A percentile compares a stretch with the other conserved stretches of the same genome.
Evolutionary conservation across 2,888 invertebrate species (phyloP).

Genomic region (Cinara cedri): DNA sequence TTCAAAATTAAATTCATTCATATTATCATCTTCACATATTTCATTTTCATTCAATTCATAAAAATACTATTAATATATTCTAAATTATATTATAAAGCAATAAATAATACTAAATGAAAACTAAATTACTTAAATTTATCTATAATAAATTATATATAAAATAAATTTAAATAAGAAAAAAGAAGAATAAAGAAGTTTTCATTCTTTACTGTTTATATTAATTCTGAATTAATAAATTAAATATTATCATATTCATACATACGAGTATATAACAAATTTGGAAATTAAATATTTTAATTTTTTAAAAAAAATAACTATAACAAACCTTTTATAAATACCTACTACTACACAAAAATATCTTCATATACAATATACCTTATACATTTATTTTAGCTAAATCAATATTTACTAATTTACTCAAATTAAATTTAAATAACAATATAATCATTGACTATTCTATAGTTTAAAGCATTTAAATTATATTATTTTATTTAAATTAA

Average conservation of each 20-base stretch:
- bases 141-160: too few species aligned
- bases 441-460: conserved; percentile 4
- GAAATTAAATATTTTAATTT: too few species aligned
- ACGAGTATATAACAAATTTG: too few species aligned
- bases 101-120: not conserved
- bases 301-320: not conserved
- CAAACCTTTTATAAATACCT: not conserved
- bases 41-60: conserved; percentile 10
- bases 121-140: too few species aligned
- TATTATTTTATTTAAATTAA: conserved; percentile 2
- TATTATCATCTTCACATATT: conserved; percentile 26
- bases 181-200: conserved; percentile 1
- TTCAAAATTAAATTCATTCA: conserved; percentile 19
- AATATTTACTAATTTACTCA: conserved; percentile 1
- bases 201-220: not conserved
- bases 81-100: conserved; percentile 4
- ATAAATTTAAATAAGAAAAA: too few species aligned
- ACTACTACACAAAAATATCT: not conserved
- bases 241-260: too few species aligned
- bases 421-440: conserved; percentile 6
- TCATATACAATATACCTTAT: conserved; percentile 4
- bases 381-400: conserved; percentile 2
- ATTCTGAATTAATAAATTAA: conserved; percentile 5
- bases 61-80: conserved; percentile 10
- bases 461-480: conserved; percentile 1